Evolutionary conservation across 2,888 invertebrate genomes (phyloP), one percentile per base, ranked within the genome.

Genomic region (Blastobasis adustella): DNA sequence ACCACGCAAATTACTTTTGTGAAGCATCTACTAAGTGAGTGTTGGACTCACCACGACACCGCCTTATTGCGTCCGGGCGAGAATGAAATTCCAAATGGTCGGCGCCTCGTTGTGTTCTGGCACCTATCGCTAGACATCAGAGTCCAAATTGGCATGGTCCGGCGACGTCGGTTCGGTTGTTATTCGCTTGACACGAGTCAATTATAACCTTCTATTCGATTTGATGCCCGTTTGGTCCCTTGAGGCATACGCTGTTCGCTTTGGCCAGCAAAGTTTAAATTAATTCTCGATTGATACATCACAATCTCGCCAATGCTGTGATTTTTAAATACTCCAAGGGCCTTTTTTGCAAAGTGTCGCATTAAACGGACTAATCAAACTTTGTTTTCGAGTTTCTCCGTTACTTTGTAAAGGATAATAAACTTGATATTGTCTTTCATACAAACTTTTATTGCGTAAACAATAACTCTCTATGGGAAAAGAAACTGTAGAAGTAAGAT

Each of bases 181-280:
- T 81, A 71, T 80, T 82, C 70, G 74, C 65, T 73, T 73, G 76
- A 66, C 67, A 60, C 61, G 60, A 73, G 78, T 79, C 83, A 83
- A 83, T 84, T 83, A 84, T 84, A 80, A 82, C 79, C 76, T 79
- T 79, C 80, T 83, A 82, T 85, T 82, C 76, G 83, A 84, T 86
- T 82, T 83, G 82, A 82, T 81, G 76, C 71, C 78, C 70, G 77
- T 73, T 76, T 67, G 67, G 74, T 83, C 85, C 81, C 80, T 71
- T 63, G 79, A 78, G 85, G 63, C 63, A 62, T 64, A 64, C 73
- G 71, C 67, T 80, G 79, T 71, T 82, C 79, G 78, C 76, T 82
- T 83, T 79, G 76, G 69, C 73, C 71, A 74, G 77, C 74, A 78
- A 85, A 85, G 80, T 85, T 86, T 84, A 83, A 86, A 86, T 86